Evolutionary conservation across 2,888 invertebrate species (phyloP).

Genomic region (Erpobdella octoculata): DNA sequence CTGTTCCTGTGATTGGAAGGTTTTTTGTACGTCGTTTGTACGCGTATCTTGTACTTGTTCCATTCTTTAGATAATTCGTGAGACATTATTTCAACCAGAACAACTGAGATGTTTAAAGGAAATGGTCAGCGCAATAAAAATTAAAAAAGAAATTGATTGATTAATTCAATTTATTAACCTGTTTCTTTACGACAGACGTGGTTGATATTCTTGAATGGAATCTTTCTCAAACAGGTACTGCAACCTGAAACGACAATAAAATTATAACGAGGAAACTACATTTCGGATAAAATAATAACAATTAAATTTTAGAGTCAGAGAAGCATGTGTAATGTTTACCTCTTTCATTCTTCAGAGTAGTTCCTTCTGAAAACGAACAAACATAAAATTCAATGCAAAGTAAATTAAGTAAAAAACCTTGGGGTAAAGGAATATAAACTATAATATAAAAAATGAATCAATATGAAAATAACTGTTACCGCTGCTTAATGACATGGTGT

Average conservation of each 20-base stretch:
- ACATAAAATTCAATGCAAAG: too few species aligned
- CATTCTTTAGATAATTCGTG: neutral
- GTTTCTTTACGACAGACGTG: slow-evolving; percentile 8
- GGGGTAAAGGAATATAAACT: too few species aligned
- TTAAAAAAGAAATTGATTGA: neutral
- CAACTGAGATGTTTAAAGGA: neutral
- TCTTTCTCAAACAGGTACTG: neutral
- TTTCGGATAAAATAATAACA: too few species aligned
- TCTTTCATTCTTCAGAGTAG: too few species aligned
- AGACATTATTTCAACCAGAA: neutral
- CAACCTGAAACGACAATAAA: neutral
- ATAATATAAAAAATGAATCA: too few species aligned
- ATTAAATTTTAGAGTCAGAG: too few species aligned
- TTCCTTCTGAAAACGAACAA: too few species aligned
- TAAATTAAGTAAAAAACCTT: too few species aligned
- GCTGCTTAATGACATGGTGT: too few species aligned
- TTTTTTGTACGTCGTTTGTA: neutral
- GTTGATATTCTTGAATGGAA: slow-evolving; percentile 9
- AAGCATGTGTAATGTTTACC: too few species aligned
- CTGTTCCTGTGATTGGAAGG: neutral
- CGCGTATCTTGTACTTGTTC: slow-evolving; percentile 5
- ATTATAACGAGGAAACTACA: too few species aligned
- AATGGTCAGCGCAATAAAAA: neutral
- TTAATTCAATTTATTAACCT: slow-evolving; percentile 7
- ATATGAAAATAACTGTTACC: too few species aligned